Evolutionary conservation across 37 sponge, comb jelly and placozoan species (phyloP).

Genomic region (Eunapius fragilis): DNA sequence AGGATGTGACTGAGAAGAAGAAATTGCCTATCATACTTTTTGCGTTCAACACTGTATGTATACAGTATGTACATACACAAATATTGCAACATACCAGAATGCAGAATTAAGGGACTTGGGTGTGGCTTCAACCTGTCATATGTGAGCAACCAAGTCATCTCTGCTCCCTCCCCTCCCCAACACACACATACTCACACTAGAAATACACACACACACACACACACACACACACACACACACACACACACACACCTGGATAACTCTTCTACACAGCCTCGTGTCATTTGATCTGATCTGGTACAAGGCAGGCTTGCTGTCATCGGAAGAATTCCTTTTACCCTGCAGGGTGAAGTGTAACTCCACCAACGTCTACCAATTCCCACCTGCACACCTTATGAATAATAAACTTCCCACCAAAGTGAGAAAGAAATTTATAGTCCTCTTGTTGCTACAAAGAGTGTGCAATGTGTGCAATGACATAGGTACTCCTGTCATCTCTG

Average conservation of each 20-base stretch:
- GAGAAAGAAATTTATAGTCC: slow-evolving; percentile 82
- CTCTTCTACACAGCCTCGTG: slow-evolving; percentile 76
- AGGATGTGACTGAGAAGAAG: slow-evolving; percentile 69
- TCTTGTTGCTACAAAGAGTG: slow-evolving; percentile 86
- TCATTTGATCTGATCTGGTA: slow-evolving; percentile 86
- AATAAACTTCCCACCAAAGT: slow-evolving; percentile 93
- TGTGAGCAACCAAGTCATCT: background rate
- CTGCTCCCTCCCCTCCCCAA: no score
- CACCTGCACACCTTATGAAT: slow-evolving; percentile 82
- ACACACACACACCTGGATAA: slow-evolving; percentile 61
- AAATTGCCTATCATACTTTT: no score
- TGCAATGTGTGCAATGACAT: background rate
- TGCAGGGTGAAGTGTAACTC: background rate
- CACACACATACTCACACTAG: background rate
- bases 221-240: background rate
- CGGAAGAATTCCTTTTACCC: slow-evolving; percentile 55
- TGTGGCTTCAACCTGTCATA: slow-evolving; percentile 47
- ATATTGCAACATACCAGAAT: slow-evolving; percentile 68
- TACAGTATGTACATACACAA: background rate
- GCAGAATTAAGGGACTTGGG: slow-evolving; percentile 80
- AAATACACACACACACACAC: background rate
- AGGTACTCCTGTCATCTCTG: background rate
- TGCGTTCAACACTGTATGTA: background rate
- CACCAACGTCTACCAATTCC: background rate
- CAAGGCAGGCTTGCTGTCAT: slow-evolving; percentile 48